Base-by-base conservation (phyloP, 2,888 invertebrate genomes). In the Notodonta ziczac region DNA sequence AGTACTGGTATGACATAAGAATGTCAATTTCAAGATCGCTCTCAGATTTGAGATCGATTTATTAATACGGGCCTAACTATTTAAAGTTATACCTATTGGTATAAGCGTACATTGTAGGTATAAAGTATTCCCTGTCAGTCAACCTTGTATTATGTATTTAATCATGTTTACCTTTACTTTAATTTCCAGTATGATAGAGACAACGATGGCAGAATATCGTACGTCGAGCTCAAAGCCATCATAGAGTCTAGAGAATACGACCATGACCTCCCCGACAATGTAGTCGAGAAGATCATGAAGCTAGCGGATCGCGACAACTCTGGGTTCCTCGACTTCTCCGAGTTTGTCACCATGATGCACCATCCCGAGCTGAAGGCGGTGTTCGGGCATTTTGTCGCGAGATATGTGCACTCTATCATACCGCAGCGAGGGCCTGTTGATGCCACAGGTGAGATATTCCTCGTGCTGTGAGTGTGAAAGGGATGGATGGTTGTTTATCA, bases 341-440 rank as follows among this genome's bases (percentile, higher is more conserved):
- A 97, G 89, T 97, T 97, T 73, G 94, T 96, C 40, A 94, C 95
- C 50, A 96, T 97, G 96, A 95, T 96, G 88, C 91, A 94, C 71
- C 84, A 94, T 63, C 95, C 95, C 0, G 94, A 95, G 61, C 83
- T 95, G 70, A 95, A 95, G 76, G 94, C 95, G n/a, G 90, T 96
- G 7, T 96, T 96, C 70, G 96, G 95, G 0, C 95, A 95, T 63
- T 94, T 95, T 72, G 88, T 96, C 32, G 95, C 94, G 40, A 91
- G 95, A 88, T 96, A 95, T 69, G 93, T 95, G 0, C 94, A 94
- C 61, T 90, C 93, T 1, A 94, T 95, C 67, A 92, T 95, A 63
- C 95, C 95, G 0, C 93, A 94, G 59, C 82, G 95, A 80, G 88
- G 78, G 73, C 95, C 85, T 62, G 94, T 82, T 74, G 95, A 86